phyloP scores from a whole-genome alignment of 92 coral and sea anemone genomes.

The Porites lobata region DNA sequence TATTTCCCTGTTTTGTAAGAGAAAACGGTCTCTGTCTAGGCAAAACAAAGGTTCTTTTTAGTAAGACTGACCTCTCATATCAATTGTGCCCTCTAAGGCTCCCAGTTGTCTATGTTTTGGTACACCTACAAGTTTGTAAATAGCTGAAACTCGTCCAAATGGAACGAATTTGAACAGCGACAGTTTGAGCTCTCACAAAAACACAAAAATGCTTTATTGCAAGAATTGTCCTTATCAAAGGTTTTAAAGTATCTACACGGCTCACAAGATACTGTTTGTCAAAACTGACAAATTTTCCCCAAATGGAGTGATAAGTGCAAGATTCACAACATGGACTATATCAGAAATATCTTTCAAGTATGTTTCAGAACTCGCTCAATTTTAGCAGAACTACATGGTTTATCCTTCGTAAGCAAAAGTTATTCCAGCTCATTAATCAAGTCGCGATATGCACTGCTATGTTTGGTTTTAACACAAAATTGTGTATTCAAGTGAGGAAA shows the following conservation, averaged over 20 bases:
- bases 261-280: neutral
- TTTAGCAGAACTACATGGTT: neutral
- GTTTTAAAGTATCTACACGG: neutral
- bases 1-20: slow-evolving; percentile 5
- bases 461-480: slow-evolving; percentile 15
- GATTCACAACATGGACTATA: neutral
- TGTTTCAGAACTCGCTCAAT: neutral
- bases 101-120: slow-evolving; percentile 36
- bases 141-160: slow-evolving; percentile 24
- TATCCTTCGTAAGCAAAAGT: neutral
- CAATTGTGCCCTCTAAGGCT: slow-evolving; percentile 28
- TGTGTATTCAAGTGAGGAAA: neutral
- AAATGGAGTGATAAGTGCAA: neutral
- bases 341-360: neutral
- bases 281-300: too few relatives aligned
- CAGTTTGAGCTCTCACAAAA: neutral
- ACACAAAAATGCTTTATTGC: neutral
- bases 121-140: slow-evolving; percentile 25
- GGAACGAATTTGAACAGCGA: neutral
- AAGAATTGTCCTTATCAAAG: neutral
- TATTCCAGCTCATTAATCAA: neutral
- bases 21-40: slow-evolving; percentile 15
- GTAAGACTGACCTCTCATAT: slow-evolving; percentile 21
- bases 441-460: neutral
- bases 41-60: slow-evolving; percentile 29